Conservation (phyloP, 2,888 invertebrate species). For the Escarpia spicata region DNA sequence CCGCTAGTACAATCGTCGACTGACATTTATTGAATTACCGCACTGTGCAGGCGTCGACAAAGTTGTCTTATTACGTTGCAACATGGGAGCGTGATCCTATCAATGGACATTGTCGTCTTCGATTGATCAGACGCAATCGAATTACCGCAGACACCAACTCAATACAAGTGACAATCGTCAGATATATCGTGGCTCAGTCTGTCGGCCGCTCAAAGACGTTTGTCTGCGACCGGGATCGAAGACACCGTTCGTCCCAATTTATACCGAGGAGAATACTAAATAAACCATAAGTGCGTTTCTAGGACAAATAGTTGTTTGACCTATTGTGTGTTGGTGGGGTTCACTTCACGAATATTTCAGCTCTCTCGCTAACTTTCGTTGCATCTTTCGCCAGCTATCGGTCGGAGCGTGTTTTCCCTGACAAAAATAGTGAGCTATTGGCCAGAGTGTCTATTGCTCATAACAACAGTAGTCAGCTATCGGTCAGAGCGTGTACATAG, state of each 20-base stretch:
- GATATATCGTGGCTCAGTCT: not conserved
- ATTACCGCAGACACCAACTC: not conserved
- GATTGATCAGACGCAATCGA: conserved; percentile 9
- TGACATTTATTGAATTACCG: not conserved
- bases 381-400: too few species aligned
- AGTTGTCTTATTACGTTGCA: not conserved
- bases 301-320: not conserved
- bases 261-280: not conserved
- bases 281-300: not conserved
- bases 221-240: not conserved
- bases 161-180: not conserved
- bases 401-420: too few species aligned
- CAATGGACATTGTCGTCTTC: not conserved
- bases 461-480: too few species aligned
- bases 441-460: too few species aligned
- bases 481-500: too few species aligned
- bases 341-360: too few species aligned
- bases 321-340: too few species aligned
- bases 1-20: not conserved
- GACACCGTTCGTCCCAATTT: not conserved
- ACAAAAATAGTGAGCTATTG: too few species aligned
- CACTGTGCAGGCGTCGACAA: not conserved
- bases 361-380: too few species aligned
- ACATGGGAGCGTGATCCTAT: not conserved
- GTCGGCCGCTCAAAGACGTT: not conserved